Percentiles rank a stretch among this genome's conserved stretches.
These are phyloP conservation scores for Micrasema longulum DNA, from an alignment of 1,140 invertebrate species.

Conservation along the genomic window DNA sequence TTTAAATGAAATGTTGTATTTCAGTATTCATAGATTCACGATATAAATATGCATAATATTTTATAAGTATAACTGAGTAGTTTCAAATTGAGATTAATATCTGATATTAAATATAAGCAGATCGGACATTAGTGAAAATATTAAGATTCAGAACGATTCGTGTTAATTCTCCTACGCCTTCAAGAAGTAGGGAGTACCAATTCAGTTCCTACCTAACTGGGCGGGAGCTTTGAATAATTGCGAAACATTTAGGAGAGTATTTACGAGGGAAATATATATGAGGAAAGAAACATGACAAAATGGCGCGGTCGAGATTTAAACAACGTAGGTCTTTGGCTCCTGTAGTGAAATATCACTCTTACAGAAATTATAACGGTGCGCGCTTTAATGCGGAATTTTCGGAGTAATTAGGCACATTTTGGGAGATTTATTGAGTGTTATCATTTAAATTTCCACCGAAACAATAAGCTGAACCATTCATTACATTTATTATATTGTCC, in stretches of 20 bases:
- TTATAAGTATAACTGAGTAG: too few species aligned
- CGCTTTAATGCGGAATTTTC: conserved; percentile 12
- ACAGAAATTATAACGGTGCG: conserved; percentile 1
- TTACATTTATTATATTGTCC: background rate
- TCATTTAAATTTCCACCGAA: conserved; percentile 11
- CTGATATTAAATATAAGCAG: too few species aligned
- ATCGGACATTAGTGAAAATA: too few species aligned
- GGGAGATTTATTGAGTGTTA: conserved; percentile 17
- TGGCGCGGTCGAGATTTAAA: conserved; percentile 32
- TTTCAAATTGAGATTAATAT: too few species aligned
- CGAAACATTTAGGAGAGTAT: conserved; percentile 16
- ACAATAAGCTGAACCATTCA: conserved; percentile 6
- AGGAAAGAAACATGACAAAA: conserved; percentile 34
- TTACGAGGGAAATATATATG: conserved; percentile 25
- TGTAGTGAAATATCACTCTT: conserved; percentile 23
- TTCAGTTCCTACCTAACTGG: too few species aligned
- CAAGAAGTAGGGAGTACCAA: too few species aligned
- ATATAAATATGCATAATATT: too few species aligned
- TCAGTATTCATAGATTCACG: too few species aligned
- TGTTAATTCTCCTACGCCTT: too few species aligned
- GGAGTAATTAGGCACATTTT: conserved; percentile 24
- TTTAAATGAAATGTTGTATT: too few species aligned
- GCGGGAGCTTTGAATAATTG: conserved; percentile 26
- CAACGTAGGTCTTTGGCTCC: conserved; percentile 14
- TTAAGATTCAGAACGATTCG: too few species aligned